These are phyloP conservation scores for Ruditapes philippinarum DNA, from an alignment of 1,140 invertebrate species.

Conservation along the genomic window DNA sequence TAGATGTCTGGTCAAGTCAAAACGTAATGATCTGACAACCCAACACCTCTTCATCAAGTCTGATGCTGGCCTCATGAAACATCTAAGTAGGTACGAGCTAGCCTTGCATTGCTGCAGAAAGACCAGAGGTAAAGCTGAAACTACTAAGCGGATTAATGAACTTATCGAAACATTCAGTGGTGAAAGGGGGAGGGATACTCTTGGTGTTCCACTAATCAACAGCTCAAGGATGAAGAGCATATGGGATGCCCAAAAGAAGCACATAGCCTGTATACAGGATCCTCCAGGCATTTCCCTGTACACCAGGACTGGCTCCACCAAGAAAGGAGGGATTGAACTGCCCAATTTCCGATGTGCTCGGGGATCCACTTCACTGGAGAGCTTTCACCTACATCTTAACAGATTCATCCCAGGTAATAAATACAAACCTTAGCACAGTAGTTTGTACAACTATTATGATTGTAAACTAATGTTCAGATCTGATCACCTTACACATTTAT, in stretches of 20 bases:
- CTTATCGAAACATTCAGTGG: constrained; percentile 52
- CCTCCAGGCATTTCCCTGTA: constrained; percentile 57
- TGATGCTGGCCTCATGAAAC: constrained; percentile 22
- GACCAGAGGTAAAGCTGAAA: constrained; percentile 66
- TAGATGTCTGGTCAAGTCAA: neutral
- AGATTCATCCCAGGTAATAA: constrained; percentile 72
- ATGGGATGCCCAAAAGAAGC: constrained; percentile 36
- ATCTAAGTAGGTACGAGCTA: constrained; percentile 58
- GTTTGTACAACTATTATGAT: neutral
- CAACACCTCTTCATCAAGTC: neutral
- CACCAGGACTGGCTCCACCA: constrained; percentile 34
- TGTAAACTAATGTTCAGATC: too few relatives aligned
- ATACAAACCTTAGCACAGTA: too few relatives aligned
- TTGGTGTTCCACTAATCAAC: constrained; percentile 72
- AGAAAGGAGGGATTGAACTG: constrained; percentile 45
- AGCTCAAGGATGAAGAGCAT: constrained; percentile 2
- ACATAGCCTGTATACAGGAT: constrained; percentile 47
- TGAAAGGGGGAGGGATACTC: constrained; percentile 38
- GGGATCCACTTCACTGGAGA: constrained; percentile 72
- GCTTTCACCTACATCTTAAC: constrained; percentile 71
- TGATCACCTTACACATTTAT: too few relatives aligned
- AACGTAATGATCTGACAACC: constrained; percentile 9
- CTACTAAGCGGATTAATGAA: constrained; percentile 21
- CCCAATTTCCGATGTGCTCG: constrained; percentile 55
- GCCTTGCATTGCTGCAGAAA: constrained; percentile 70